Evolutionary conservation across 2,888 invertebrate species (phyloP), one percentile per base, ranked within the genome.

Genomic region (Cheilosia urbana): DNA sequence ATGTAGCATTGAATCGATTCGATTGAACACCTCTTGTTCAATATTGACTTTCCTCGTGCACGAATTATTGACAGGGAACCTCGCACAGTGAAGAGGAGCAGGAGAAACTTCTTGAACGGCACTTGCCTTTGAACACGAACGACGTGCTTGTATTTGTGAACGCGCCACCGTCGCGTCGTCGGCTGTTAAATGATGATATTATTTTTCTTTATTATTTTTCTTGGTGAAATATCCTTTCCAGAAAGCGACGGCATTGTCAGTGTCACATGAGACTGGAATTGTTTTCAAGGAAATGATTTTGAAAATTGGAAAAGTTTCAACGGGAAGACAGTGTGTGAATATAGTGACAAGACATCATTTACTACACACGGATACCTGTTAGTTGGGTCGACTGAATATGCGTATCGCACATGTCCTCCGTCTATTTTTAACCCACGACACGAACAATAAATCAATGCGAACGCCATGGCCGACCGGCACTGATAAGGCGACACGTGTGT

Each of bases 221-320:
- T 34, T 63, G 34, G 65, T 57, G 30, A 57, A 30, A 68, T 19
- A 55, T 55, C 27, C 27, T 55, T 37, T 24, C 55, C 27, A 53
- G 34, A 21, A 34, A 42, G 13, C 24, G 66, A 21, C 30, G 37
- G 15, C 4, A 34, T 6, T 27, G 9, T 53, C 19, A 34, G 27
- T 34, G n/a, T 55, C 40, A 42, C 40, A 42, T 27, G 47, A 37
- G n/a, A 27, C 19, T 37, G 17, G 30, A 42, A 63, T 55, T 17
- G 9, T 63, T 53, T 30, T 53, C 53, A 11, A 13, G 27, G n/a
- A 45, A 75, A 81, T 76, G 62, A 65, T 65, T 27, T 63, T 45
- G 65, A 19, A 49, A 58, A 77, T 71, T 82, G 65, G 60, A 71
- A 71, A 77, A 71, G 34, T 69, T 81, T 63, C 17, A 37, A 9